Evolutionary conservation across 2,797 vertebrate species (phyloP), one percentile per base, ranked within the genome.

Genomic region (Paedocypris micromegethes): DNA sequence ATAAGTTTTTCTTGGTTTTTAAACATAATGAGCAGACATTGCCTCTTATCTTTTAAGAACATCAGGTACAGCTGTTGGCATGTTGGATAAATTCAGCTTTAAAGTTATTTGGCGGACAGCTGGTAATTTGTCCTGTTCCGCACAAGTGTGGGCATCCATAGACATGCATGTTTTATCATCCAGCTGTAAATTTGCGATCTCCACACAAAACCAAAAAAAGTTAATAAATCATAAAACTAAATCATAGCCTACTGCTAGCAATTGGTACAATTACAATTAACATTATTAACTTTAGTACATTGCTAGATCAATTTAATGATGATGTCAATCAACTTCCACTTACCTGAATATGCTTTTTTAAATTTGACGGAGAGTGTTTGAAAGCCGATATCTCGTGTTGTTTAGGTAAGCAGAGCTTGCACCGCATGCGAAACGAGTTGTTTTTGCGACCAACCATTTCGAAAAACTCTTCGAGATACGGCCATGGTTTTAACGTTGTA

Each of bases 11-110:
- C 44, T 54, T 64, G n/a, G 38, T 63, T 46, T 70, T 42, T 71
- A 64, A 58, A 64, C 58, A 65, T 65, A 55, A 64, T 64, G 61
- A 65, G 42, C 55, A 71, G 61, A 58, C 55, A 58, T 71, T 64
- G 52, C 46, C 61, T 60, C 58, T 61, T 61, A 69, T 50, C 9
- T 63, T 57, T 63, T 70, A 51, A 5, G 68, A 70, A 9, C 68
- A 69, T 46, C 62, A 48, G 52, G 23, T 23, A 23, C 52, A 58
- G 55, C 47, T 68, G 55, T 56, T 68, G 66, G 57, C 68, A 58
- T 64, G 54, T 42, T 47, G 57, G 39, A 71, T 58, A 52, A 72
- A 64, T 71, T 53, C 0, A 71, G 64, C 58, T 70, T 64, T 50
- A 64, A 70, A 39, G 41, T 9, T n/a, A 72, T 72, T 59, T 72